A percentile compares a stretch with the other conserved stretches of the same genome.
Evolutionary conservation across 2,113 vertebrate genomes (phyloP).

Genomic region (Chamaea fasciata): DNA sequence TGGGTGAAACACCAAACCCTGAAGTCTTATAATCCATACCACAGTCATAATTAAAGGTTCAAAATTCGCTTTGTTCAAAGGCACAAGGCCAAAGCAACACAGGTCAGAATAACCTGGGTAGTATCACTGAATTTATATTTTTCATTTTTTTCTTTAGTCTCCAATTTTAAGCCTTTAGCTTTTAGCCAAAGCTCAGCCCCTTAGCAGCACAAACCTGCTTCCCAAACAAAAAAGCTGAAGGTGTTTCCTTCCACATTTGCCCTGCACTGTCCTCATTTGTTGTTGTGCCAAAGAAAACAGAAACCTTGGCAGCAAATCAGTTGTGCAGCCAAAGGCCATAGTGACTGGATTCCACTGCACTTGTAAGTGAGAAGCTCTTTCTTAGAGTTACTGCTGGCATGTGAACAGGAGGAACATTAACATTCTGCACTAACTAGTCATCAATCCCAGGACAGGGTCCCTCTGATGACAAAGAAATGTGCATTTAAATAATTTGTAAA

Average conservation of each 20-base stretch:
- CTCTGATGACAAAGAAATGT: not conserved
- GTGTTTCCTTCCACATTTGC: not conserved
- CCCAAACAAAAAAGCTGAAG: not conserved
- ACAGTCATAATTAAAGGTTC: not conserved
- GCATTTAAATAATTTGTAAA: not conserved
- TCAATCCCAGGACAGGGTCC: not conserved
- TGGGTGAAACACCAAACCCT: not conserved
- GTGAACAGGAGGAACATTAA: not conserved
- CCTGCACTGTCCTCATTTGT: not conserved
- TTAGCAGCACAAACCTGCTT: not conserved
- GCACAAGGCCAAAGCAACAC: not conserved
- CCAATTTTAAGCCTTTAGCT: not conserved
- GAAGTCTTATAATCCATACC: not conserved
- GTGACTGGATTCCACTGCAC: not conserved
- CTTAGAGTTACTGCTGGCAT: not conserved
- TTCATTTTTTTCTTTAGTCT: not conserved
- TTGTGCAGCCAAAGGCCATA: not conserved
- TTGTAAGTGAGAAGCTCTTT: not conserved
- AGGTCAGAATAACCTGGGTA: not conserved
- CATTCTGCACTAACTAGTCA: not conserved
- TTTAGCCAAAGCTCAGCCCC: not conserved
- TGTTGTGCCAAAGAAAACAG: not conserved
- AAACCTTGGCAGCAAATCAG: not conserved
- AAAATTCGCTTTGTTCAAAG: not conserved
- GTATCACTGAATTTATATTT: not conserved